Evolutionary conservation across 2,797 vertebrate genomes (phyloP).

Genomic region (Lutra lutra): DNA sequence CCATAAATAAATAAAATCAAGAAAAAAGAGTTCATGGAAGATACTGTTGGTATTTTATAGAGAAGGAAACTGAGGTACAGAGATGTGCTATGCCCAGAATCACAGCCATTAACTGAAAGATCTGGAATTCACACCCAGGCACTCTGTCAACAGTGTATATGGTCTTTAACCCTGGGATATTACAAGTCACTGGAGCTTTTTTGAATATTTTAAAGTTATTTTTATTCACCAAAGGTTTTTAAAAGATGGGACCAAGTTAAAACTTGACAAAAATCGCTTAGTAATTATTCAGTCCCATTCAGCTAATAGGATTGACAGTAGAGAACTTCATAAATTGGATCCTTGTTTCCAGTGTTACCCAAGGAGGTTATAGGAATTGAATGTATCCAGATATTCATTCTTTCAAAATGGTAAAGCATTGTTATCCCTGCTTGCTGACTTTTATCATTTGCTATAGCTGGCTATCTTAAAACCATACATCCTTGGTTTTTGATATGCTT

Average conservation of each 20-base stretch:
- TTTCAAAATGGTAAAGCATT: not conserved
- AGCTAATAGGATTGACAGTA: not conserved
- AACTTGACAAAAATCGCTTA: not conserved
- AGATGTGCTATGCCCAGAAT: not conserved
- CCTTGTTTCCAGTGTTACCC: not conserved
- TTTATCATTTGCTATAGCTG: not conserved
- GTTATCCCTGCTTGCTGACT: slow-evolving; percentile 15
- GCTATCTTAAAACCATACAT: not conserved
- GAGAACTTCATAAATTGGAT: not conserved
- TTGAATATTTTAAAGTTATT: slow-evolving; percentile 6
- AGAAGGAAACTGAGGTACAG: not conserved
- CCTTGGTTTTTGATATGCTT: not conserved
- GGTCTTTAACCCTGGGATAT: not conserved
- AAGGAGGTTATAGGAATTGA: not conserved
- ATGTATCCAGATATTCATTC: not conserved
- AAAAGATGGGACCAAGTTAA: not conserved
- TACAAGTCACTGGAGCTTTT: not conserved
- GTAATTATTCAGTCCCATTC: not conserved
- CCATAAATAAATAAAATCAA: not conserved
- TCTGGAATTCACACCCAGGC: not conserved
- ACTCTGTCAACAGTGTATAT: not conserved
- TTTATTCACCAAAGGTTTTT: not conserved
- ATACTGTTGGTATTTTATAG: not conserved
- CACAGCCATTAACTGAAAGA: not conserved
- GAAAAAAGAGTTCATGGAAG: not conserved